phyloP scores from a whole-genome alignment of 2,113 vertebrate genomes.

The Raja brachyura region DNA sequence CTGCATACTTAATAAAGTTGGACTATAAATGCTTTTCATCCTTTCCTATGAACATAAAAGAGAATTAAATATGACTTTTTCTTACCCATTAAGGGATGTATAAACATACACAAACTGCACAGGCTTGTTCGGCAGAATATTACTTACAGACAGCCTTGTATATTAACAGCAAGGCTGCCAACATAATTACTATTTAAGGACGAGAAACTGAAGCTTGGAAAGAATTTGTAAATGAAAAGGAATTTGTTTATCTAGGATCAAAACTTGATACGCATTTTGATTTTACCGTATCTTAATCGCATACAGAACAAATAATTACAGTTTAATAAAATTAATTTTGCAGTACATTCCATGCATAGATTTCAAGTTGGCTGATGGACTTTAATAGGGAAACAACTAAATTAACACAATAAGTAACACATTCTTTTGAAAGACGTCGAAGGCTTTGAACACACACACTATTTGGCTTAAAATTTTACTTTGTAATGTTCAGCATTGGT shows the following conservation, averaged over 20 bases:
- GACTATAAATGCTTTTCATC: background rate
- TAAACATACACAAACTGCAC: background rate
- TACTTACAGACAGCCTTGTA: background rate
- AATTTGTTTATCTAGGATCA: conserved; percentile 30
- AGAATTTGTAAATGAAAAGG: conserved; percentile 21
- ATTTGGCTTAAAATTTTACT: conserved; percentile 24
- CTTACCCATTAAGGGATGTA: background rate
- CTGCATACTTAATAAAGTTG: background rate
- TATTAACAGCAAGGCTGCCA: background rate
- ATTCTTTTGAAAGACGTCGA: background rate
- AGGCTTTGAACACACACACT: conserved; percentile 1
- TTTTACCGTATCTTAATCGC: background rate
- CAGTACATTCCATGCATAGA: background rate
- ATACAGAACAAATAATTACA: background rate
- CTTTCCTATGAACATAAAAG: conserved; percentile 20
- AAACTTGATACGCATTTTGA: background rate
- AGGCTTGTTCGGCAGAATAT: background rate
- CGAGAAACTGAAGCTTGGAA: conserved; percentile 27
- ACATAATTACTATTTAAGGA: conserved; percentile 29
- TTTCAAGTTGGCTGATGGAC: background rate
- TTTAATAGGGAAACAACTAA: background rate
- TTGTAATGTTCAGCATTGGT: background rate
- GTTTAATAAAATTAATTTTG: background rate
- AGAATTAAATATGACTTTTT: background rate
- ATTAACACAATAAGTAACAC: conserved; percentile 22